Evolutionary conservation across 2,113 vertebrate species (phyloP).

Genomic region (Calyptommatus sinebrachiatus): DNA sequence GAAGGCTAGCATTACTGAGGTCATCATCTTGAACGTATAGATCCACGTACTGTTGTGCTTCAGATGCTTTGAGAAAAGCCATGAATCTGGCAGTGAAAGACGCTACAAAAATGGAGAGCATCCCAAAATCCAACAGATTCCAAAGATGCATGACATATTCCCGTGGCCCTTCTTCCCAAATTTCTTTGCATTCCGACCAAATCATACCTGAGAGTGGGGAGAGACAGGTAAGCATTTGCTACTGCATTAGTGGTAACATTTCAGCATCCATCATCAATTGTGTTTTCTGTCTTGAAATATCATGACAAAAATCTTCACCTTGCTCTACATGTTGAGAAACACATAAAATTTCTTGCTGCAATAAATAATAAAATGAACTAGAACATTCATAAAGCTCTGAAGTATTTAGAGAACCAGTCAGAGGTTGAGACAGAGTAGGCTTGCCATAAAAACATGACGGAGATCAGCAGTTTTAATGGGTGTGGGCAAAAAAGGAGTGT

Average conservation of each 20-base stretch:
- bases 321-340: too few species aligned
- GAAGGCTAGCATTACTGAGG: constrained; percentile 86
- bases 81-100: constrained; percentile 94
- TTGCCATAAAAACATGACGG: too few species aligned
- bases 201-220: constrained; percentile 83
- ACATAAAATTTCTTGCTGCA: background rate
- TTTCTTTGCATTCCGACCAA: constrained; percentile 97
- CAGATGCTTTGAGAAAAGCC: constrained; percentile 93
- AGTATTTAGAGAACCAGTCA: background rate
- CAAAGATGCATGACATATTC: constrained; percentile 93
- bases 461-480: too few species aligned
- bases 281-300: background rate
- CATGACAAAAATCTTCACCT: background rate
- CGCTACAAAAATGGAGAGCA: constrained; percentile 95
- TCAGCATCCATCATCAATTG: background rate
- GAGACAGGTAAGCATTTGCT: background rate
- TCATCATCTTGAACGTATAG: constrained; percentile 83
- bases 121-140: constrained; percentile 95
- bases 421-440: too few species aligned
- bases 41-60: constrained; percentile 93
- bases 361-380: background rate
- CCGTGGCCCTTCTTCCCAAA: constrained; percentile 91
- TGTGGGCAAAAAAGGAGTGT: too few species aligned
- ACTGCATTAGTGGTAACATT: background rate
- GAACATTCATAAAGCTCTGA: background rate